Base-by-base conservation (phyloP, 2,888 invertebrate genomes). In the Syrista parreyssii region DNA sequence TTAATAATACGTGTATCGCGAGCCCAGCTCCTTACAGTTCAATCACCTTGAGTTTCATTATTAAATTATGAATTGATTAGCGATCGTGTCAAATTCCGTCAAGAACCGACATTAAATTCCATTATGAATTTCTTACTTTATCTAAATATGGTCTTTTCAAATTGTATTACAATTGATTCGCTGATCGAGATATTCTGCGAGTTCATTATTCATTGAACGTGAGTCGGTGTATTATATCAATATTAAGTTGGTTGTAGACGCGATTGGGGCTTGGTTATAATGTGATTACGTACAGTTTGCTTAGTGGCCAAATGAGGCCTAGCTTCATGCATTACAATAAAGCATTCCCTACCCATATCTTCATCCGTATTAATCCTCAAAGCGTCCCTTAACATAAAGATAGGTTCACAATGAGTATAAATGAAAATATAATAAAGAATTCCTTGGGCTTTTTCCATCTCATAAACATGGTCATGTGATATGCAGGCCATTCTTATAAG, bases 1-100 rank as follows among this genome's bases (percentile, higher is more conserved):
- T 75, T 78, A 78, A 76, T 76, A 73, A 76, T 71, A 75, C 74
- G 55, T 73, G 34, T 40, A 76, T 55, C 55, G 9, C 23, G 9
- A 23, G 55, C 0, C 55, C 15, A 55, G 71, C 31, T 71, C 31
- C 15, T 71, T 15, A 12, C 9, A 69, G 30, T 30, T 69, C 30
- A 69, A 15, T 69, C 30, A 69, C 69, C 30, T 71, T 71, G 31
- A 31, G 9, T 12, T 33, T 31, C 12, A 33, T 71, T 32, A 71
- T 12, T 9, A 9, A 31, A 30, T 71, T 71, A 71, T 12, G 31
- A 32, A 71, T 30, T 31, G 71, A 71, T 71, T 71, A 69, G 6
- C 3, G 4, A 69, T 31, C 69, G 30, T 31, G 30, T 69, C 30
- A 31, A 31, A 32, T 30, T 69, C 4, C 30, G n/a, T 23, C 11